Base-by-base conservation (phyloP, 2,888 invertebrate genomes). In the Eustalomyia histrio region DNA sequence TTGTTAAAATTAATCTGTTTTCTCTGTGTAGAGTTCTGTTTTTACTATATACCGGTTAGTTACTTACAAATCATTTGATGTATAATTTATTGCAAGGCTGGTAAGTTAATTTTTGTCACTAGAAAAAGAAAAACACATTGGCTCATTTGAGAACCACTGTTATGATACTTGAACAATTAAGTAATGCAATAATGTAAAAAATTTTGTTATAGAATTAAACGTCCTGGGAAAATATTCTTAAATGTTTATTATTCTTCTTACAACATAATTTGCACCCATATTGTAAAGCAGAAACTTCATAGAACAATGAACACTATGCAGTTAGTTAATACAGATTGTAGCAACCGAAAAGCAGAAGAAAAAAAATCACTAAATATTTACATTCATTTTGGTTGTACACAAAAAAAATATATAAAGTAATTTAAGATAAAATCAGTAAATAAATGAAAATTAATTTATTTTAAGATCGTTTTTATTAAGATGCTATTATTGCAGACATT, bases 201-300 rank as follows among this genome's bases (percentile, higher is more conserved):
- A 81, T 78, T n/a, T 78, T 81, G 80, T 67, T 47, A 78, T 71
- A 55, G 65, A 73, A 76, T 81, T 78, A 65, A 81, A 67, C 74
- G 78, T 81, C 74, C 78, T 81, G 80, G 65, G 76, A 61, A 78
- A 78, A 53, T 65, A 74, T 55, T 69, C 55, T 57, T 55, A 39
- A 78, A 67, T 67, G 67, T 78, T 78, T 67, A 73, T 73, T 72
- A 67, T 72, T 47, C 65, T 35, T 43, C 33, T 43, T 50, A 67
- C 67, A 73, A 61, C 55, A 67, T 55, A 67, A 65, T 78, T 60
- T 65, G 65, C 63, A 57, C n/a, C 29, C 58, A 57, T 57, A 24
- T 47, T 47, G 43, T 6, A 12, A 39, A 12, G 39, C 9, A 9
- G 12, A 2, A 47, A 47, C n/a, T 47, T 4, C 43, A 47, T 12